Conservation (phyloP, 2,797 vertebrate genomes). For the Cichlasoma orientale region DNA sequence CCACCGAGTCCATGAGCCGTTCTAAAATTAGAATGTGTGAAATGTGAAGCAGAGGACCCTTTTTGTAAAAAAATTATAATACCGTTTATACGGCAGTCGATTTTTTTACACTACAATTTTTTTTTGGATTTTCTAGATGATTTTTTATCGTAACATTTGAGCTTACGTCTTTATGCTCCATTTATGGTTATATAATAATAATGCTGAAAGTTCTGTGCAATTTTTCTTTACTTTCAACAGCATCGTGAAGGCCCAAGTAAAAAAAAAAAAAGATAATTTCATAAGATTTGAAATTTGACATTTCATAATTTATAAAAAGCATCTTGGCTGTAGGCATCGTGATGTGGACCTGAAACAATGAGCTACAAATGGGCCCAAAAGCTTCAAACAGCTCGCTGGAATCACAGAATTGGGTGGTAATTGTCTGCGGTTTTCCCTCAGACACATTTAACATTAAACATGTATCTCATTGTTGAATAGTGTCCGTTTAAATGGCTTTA, state of each 20-base stretch:
- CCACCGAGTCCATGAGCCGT: conserved; percentile 38
- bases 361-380: not conserved
- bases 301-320: not conserved
- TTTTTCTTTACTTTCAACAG: not conserved
- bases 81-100: not conserved
- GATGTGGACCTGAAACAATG: not conserved
- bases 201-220: no score
- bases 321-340: not conserved
- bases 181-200: no score
- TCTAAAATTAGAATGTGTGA: conserved; percentile 52
- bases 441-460: not conserved
- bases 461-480: not conserved
- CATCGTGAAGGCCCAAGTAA: no score
- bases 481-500: not conserved
- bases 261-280: no score
- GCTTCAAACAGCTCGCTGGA: not conserved
- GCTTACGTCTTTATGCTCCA: no score
- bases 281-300: not conserved
- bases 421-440: not conserved
- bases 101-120: no score
- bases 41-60: not conserved
- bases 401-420: not conserved
- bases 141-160: no score
- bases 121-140: no score
- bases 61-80: not conserved